phyloP scores from a whole-genome alignment of 2,797 vertebrate genomes.

The Anguilla marmorata region DNA sequence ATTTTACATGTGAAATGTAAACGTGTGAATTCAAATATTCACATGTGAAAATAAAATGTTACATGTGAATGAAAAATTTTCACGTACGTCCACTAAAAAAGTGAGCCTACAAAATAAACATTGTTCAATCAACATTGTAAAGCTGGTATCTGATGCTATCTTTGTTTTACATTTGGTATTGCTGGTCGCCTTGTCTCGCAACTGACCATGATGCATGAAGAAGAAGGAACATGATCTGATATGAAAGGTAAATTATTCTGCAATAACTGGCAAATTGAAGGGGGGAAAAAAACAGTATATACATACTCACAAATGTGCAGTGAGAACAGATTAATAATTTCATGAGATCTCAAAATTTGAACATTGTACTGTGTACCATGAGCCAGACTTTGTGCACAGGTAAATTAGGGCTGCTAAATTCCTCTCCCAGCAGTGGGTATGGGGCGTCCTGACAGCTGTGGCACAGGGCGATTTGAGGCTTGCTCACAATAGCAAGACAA shows the following conservation, averaged over 20 bases:
- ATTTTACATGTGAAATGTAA: too few species aligned
- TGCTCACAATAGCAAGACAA: slow-evolving; percentile 4
- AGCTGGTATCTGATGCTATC: slow-evolving; percentile 10
- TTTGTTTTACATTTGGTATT: neutral
- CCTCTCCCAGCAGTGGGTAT: neutral
- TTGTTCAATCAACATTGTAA: neutral
- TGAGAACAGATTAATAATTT: neutral
- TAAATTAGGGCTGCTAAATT: neutral
- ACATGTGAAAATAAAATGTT: too few species aligned
- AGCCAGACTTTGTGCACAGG: neutral
- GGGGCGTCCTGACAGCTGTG: neutral
- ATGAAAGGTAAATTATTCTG: slow-evolving; percentile 11
- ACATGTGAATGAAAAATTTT: neutral
- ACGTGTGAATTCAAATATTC: too few species aligned
- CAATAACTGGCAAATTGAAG: neutral
- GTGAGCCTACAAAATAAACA: slow-evolving; percentile 2
- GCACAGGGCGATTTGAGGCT: neutral
- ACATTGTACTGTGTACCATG: neutral
- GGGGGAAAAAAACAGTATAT: neutral
- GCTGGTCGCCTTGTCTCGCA: neutral
- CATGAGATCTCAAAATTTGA: neutral
- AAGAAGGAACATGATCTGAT: neutral
- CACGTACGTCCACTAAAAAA: neutral
- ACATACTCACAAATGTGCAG: neutral
- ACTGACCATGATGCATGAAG: neutral